Conservation (phyloP, 2,797 vertebrate genomes). For the Xenops minutus region DNA sequence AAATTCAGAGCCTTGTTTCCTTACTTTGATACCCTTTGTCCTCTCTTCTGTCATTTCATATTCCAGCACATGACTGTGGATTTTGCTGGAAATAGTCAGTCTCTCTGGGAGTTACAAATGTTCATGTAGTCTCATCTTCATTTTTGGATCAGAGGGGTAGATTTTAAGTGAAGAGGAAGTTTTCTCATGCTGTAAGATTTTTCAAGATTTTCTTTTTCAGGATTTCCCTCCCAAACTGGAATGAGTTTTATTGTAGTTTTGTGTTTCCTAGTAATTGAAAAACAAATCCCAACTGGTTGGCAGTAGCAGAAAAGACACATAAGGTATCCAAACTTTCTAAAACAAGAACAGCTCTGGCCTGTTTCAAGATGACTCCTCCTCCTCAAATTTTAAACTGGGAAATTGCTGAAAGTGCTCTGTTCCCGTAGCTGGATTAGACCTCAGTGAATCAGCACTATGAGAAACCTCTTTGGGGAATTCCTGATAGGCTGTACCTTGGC, state of each 20-base stretch:
- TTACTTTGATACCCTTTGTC: neutral
- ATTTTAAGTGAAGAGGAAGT: neutral
- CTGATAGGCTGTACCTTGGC: neutral
- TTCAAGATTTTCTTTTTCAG: neutral
- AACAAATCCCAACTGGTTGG: neutral
- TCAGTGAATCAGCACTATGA: slow-evolving; percentile 22
- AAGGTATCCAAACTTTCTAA: slow-evolving; percentile 18
- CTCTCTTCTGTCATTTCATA: neutral
- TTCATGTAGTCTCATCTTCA: neutral
- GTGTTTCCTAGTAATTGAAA: neutral
- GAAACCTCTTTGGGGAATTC: slow-evolving; percentile 24
- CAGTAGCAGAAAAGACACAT: neutral
- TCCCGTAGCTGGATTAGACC: slow-evolving; percentile 4
- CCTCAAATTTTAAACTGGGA: neutral
- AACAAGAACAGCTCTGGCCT: neutral
- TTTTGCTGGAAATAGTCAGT: neutral
- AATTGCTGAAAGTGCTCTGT: neutral
- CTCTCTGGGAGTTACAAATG: neutral
- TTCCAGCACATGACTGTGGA: neutral
- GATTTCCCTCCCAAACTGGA: neutral
- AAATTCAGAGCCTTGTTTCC: neutral
- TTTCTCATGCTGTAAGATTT: neutral
- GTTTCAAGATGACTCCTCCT: neutral
- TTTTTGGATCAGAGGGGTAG: neutral
- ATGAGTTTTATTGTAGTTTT: neutral